Evolutionary conservation across 2,797 vertebrate genomes (phyloP).

Genomic region (Cheirogaleus major): DNA sequence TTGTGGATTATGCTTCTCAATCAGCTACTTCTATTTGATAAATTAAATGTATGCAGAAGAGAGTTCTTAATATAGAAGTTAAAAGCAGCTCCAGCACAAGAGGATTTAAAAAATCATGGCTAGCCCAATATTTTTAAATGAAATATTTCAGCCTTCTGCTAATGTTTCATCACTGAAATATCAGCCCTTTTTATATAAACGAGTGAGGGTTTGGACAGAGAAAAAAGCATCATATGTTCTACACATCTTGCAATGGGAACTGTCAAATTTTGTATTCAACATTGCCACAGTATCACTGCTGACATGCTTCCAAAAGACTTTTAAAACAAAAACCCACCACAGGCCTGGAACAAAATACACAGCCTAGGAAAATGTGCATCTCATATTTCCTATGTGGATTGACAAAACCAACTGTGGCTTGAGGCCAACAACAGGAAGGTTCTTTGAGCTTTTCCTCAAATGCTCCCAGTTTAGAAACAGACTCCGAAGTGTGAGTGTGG

Average conservation of each 20-base stretch:
- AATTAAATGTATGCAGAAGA: slow-evolving; percentile 8
- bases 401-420: slow-evolving; percentile 29
- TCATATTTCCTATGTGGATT: slow-evolving; percentile 11
- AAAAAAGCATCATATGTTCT: slow-evolving; percentile 68
- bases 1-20: neutral
- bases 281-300: slow-evolving; percentile 13
- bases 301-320: slow-evolving; percentile 63
- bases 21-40: neutral
- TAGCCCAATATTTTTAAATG: slow-evolving; percentile 62
- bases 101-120: slow-evolving; percentile 20
- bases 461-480: slow-evolving; percentile 37
- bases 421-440: neutral
- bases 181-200: slow-evolving; percentile 53
- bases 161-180: slow-evolving; percentile 64
- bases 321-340: slow-evolving; percentile 56
- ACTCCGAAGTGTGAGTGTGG: slow-evolving; percentile 1
- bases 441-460: slow-evolving; percentile 60
- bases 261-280: slow-evolving; percentile 71
- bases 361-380: slow-evolving; percentile 36
- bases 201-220: slow-evolving; percentile 55
- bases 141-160: slow-evolving; percentile 67
- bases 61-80: slow-evolving; percentile 19
- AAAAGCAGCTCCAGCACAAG: neutral
- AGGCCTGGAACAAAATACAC: slow-evolving; percentile 53
- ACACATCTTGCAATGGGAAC: slow-evolving; percentile 66